Evolutionary conservation across 1,140 invertebrate genomes (phyloP), one percentile per base, ranked within the genome.

Genomic region (Anadara kagoshimensis): DNA sequence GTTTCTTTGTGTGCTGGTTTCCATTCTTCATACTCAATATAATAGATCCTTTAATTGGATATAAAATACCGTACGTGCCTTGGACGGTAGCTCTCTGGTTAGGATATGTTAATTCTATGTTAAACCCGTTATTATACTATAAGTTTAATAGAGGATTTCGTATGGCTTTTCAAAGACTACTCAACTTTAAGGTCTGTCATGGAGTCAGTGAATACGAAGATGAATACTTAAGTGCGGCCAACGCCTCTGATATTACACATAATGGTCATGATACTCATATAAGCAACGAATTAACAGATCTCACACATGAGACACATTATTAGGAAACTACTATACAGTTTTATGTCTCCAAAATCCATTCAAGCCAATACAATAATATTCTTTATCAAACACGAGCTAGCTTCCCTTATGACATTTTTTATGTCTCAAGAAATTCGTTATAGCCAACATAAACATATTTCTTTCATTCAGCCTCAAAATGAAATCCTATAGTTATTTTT

Each of bases 101-200:
- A 20, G 77, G 98, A 69, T 99, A 99, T 89, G 97, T 95, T 69
- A 98, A 98, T 89, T 97, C 95, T 41, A 95, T 95, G 36, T 24
- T 70, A 11, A 72, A 72, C 24, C 68, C 68, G 14, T 70, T 43
- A 22, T 63, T 70, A 18, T 70, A 70, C 16, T 70, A 63, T 41
- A 43, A 53, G 12, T 54, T 70, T n/a, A 62, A 63, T 44, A 57
- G 11, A 29, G 95, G 97, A 88, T 98, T 97, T 88, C 92, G 95
- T 75, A 94, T 94, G 83, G 96, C 96, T 18, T 97, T 98, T 91
- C 76, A 77, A 49, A 75, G 85, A 29, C 63, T 89, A 45, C 78
- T 89, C 14, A 78, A 69, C 4, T 86, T 83, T 54, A 81, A 85
- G 49, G 75, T 84, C 58, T 84, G 83, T 64, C 80, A 77, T 29